Evolutionary conservation across 2,797 vertebrate species (phyloP), one percentile per base, ranked within the genome.

Genomic region (Rhabdophis nuchalis): DNA sequence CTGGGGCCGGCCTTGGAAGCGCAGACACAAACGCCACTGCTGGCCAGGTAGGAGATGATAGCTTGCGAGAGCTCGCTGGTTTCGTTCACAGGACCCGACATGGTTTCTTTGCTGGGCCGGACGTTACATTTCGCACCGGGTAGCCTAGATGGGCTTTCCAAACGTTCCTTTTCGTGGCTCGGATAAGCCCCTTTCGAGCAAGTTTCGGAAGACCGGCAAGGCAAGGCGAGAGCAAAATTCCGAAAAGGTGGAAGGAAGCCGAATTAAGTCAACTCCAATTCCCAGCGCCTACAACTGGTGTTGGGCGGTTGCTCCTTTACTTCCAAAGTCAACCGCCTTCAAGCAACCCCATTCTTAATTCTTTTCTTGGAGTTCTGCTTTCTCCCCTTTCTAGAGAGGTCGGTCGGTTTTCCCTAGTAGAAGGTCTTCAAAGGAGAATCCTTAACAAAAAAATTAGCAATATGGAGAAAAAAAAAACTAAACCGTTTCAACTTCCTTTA

Each of bases 41-140:
- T 89, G 32, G 88, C 61, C 13, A 96, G 92, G 56, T 95, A 92
- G 11, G 72, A 91, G 50, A 93, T 10, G 18, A 96, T 86, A 2
- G 85, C 89, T 0, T 18, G 14, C 0, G 91, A 89, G 4, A 90
- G 58, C 10, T 93, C 90, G 3, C 72, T 46, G 0, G 36, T 0
- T 29, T 8, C 25, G 23, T 41, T 36, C 58, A 46, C 64, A 1
- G 41, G 52, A 36, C 46, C 36, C 1, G 72, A 50, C 82, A 72
- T 93, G 85, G 41, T 12, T 5, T 1, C n/a, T n/a, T 14, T 5
- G 58, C 32, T 23, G 27, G 41, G 41, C 14, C 13, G 3, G 23
- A 18, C 0, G 16, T 25, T 29, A 3, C 29, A n/a, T 85, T 46
- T 86, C 36, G 12, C 27, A 12, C 23, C 5, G 41, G 7, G 32